Percentiles rank a stretch among this genome's conserved stretches.
phyloP scores from a whole-genome alignment of 2,888 invertebrate genomes.

The Apamea monoglypha region DNA sequence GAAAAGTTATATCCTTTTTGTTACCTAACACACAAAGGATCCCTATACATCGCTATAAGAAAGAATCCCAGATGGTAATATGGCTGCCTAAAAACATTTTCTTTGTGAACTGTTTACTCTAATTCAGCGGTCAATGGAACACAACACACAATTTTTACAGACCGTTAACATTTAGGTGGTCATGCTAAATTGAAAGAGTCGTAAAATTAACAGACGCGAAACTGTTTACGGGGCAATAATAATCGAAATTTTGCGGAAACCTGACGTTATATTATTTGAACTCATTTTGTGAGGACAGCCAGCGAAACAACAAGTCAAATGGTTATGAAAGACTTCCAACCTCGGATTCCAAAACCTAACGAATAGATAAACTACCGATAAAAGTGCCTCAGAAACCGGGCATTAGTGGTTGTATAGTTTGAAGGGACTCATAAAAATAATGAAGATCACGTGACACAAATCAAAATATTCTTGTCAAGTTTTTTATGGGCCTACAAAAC shows the following conservation, averaged over 20 bases:
- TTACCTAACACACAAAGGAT: constrained; percentile 1
- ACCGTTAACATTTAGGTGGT: constrained; percentile 48
- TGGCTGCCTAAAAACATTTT: constrained; percentile 2
- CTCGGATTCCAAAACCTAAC: background rate
- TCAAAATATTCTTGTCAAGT: constrained; percentile 13
- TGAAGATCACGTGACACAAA: background rate
- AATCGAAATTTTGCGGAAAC: constrained; percentile 49
- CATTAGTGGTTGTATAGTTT: constrained; percentile 16
- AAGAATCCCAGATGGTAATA: background rate
- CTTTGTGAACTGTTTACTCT: constrained; percentile 2
- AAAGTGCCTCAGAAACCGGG: too few relatives aligned
- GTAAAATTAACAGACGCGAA: constrained; percentile 58
- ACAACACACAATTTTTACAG: constrained; percentile 33
- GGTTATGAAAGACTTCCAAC: constrained; percentile 25
- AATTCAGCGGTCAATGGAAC: constrained; percentile 21
- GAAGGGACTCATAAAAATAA: constrained; percentile 3
- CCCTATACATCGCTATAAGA: background rate
- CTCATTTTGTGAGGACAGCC: constrained; percentile 19
- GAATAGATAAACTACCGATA: too few relatives aligned
- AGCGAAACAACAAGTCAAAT: background rate
- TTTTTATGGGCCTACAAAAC: background rate
- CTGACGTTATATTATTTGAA: constrained; percentile 45
- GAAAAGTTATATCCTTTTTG: background rate
- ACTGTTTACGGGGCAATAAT: constrained; percentile 61
- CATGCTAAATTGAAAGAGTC: constrained; percentile 46